Base-by-base conservation (phyloP, 2,113 vertebrate genomes). In the Tringa solitaria region DNA sequence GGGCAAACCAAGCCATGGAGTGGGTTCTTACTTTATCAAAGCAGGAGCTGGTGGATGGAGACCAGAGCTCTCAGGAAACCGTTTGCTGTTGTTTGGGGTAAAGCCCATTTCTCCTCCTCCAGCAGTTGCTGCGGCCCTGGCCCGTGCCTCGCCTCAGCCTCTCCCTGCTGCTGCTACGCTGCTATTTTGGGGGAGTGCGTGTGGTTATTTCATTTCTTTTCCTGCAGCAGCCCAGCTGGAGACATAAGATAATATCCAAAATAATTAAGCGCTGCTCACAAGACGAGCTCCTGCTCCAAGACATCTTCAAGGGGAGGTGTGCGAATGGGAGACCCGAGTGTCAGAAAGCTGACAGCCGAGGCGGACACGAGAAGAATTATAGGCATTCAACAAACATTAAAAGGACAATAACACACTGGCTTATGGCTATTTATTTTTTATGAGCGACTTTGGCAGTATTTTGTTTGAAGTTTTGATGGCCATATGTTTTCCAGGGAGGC, bases 381-480 rank as follows among this genome's bases (percentile, higher is more conserved):
- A 35, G 95, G 67, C 95, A 87, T 93, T 93, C 94, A 59, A 18
- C 76, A 93, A 87, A 85, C 96, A 96, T 96, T 97, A 96, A 96
- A 97, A 94, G 95, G 96, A 97, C 96, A 97, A 97, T 96, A 97
- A 96, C 92, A 75, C 63, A 72, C 91, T 95, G 95, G 97, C 90
- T 97, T 95, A 95, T 96, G 96, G 95, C 92, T 96, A 90, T 97
- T 97, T 96, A 75, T 96, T 90, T 95, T 97, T 97, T 96, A 96
- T 43, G 86, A 95, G 91, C 17, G 16, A 88, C 81, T 96, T 97
- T 96, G 97, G 97, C 96, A 95, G 92, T 59, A 76, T 95, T 97
- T 96, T 95, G 82, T 95, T 95, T 97, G 96, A 96, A 96, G 95
- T 96, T 97, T 96, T 97, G 97, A 97, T 97, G 93, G 96, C 95